Evolutionary conservation across 2,113 vertebrate species (phyloP), one percentile per base, ranked within the genome.

Genomic region (Columbina picui): DNA sequence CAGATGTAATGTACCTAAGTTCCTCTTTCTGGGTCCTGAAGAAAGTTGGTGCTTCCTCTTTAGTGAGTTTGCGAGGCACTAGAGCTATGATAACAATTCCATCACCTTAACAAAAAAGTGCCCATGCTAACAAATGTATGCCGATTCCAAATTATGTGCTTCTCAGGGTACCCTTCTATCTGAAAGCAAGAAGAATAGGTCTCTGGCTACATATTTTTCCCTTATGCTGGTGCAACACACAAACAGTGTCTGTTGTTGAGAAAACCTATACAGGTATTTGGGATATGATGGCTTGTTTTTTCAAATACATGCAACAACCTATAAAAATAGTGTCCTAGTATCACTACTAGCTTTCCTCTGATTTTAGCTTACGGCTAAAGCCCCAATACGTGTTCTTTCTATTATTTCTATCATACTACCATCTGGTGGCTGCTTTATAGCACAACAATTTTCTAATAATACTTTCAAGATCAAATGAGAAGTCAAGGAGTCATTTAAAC

Each of bases 61-160:
- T 45, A 57, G 23, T 17, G 29, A 57, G n/a, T 27, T 85, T 52
- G 14, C 27, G 36, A 52, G 75, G n/a, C n/a, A 71, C 41, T 7
- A 60, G 47, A 90, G 59, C 14, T 39, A 11, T 45, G 11, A 39
- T 59, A 64, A 41, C 9, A 32, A 49, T 56, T 78, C n/a, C n/a
- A 34, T 6, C 12, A 83, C 32, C 6, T 56, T 61, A 67, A 38
- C 8, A 61, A 68, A 78, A 49, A 56, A 67, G 10, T 8, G 14
- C 36, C 39, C 43, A 17, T 14, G 15, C 21, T 34, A 81, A 34
- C 27, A 70, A 67, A 21, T 1, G 0, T 12, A 34, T 0, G 1
- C 7, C 0, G 0, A 53, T 63, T 69, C 73, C 38, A 64, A 26
- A 21, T 13, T 9, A 52, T 3, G 2, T 13, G 4, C 1, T 83